Conservation (phyloP, 2,797 vertebrate genomes). For the Cuniculus paca region DNA sequence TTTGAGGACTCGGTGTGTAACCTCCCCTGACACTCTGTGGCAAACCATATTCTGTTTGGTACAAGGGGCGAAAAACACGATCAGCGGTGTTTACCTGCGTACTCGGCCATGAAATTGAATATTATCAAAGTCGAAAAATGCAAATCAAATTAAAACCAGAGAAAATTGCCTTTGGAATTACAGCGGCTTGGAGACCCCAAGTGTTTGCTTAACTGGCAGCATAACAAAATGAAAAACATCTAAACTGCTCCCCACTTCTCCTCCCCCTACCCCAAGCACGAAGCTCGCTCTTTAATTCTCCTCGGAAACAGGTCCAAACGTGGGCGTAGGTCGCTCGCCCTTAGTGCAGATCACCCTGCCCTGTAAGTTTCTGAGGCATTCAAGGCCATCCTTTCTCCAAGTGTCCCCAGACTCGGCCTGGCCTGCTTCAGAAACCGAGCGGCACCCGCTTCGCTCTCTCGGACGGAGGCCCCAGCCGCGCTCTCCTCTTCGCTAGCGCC, state of each 20-base stretch:
- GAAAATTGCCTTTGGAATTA: conserved; percentile 75
- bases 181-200: conserved; percentile 9
- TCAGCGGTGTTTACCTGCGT: conserved; percentile 80
- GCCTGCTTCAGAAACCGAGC: neutral
- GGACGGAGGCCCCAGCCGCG: neutral
- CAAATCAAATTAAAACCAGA: conserved; percentile 80
- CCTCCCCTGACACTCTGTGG: conserved; percentile 1
- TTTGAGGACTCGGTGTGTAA: neutral
- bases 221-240: conserved; percentile 66
- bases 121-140: conserved; percentile 80
- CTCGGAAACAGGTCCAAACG: neutral
- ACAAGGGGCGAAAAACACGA: conserved; percentile 35
- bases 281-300: conserved; percentile 1
- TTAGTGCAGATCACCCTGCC: neutral
- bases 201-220: conserved; percentile 67
- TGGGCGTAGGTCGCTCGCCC: neutral
- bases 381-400: neutral
- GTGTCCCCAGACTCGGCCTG: neutral
- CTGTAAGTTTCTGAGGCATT: neutral
- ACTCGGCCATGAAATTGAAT: conserved; percentile 86
- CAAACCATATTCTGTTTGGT: conserved; percentile 55
- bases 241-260: neutral
- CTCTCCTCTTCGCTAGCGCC: neutral
- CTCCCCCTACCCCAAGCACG: neutral
- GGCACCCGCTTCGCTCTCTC: neutral